A percentile compares a stretch with the other conserved stretches of the same genome.
Conservation (phyloP, 1,140 invertebrate genomes). For the Panagrolaimus sp. region DNA sequence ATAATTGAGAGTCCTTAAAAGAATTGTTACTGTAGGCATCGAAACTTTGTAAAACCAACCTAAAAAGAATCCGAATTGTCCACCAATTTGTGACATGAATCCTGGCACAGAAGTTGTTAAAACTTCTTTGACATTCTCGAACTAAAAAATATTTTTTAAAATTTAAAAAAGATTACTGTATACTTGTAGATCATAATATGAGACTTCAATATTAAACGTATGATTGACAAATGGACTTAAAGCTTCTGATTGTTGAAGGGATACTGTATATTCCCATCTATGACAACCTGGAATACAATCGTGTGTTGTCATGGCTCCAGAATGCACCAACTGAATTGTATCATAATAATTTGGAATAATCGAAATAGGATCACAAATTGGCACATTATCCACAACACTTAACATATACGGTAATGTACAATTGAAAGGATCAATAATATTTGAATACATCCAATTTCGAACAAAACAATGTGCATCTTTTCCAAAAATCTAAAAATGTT, state of each 20-base stretch:
- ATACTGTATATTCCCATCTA: conserved; percentile 54
- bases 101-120: conserved; percentile 54
- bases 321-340: conserved; percentile 51
- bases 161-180: background rate
- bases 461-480: conserved; percentile 54
- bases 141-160: conserved; percentile 25
- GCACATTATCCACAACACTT: conserved; percentile 26
- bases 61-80: conserved; percentile 57
- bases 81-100: conserved; percentile 59
- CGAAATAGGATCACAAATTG: conserved; percentile 32
- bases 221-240: conserved; percentile 39
- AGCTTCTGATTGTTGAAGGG: conserved; percentile 48
- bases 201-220: conserved; percentile 50
- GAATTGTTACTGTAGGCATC: conserved; percentile 57
- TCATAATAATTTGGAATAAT: conserved; percentile 50
- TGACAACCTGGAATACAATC: conserved; percentile 52
- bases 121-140: conserved; percentile 54
- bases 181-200: conserved; percentile 51
- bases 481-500: conserved; percentile 42
- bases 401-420: conserved; percentile 52
- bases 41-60: conserved; percentile 23
- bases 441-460: conserved; percentile 51
- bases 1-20: conserved; percentile 51
- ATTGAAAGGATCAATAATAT: conserved; percentile 51
- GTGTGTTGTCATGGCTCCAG: conserved; percentile 31